Evolutionary conservation across 2,113 vertebrate species (phyloP).

Genomic region (Otocyon megalotis): DNA sequence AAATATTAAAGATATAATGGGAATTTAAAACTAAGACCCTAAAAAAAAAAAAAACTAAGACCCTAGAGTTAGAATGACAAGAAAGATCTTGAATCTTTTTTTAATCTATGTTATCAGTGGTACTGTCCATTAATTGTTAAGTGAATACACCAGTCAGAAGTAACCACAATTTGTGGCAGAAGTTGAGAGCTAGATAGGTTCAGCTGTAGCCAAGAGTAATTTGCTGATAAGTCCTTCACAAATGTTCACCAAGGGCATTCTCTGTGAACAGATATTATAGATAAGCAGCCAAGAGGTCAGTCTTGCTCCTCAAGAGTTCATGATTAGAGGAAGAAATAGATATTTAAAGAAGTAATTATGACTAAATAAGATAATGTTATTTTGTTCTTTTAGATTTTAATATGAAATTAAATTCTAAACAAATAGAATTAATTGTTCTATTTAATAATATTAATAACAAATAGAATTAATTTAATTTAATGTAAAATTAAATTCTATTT

Average conservation of each 20-base stretch:
- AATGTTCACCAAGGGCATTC: not conserved
- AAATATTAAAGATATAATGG: not conserved
- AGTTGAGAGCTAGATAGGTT: not conserved
- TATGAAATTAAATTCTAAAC: not conserved
- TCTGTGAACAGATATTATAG: not conserved
- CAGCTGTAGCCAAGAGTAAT: not conserved
- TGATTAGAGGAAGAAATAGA: not conserved
- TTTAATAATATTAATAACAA: too few species aligned
- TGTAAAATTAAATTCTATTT: not conserved
- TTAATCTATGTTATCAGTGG: not conserved
- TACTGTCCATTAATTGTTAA: not conserved
- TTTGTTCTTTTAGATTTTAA: not conserved
- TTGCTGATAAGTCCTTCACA: not conserved
- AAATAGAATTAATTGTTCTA: too few species aligned
- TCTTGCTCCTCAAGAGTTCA: not conserved
- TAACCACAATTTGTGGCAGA: not conserved
- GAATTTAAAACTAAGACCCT: constrained; percentile 4
- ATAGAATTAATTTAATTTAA: too few species aligned
- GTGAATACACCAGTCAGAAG: not conserved
- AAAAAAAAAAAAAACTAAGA: not conserved
- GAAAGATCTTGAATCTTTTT: not conserved
- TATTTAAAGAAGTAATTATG: constrained; percentile 43
- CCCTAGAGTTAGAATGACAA: not conserved
- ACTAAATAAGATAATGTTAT: not conserved
- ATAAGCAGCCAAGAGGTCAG: not conserved